These are phyloP conservation scores for Chaetodon trifascialis DNA, from an alignment of 2,113 vertebrate species.

Conservation along the genomic window DNA sequence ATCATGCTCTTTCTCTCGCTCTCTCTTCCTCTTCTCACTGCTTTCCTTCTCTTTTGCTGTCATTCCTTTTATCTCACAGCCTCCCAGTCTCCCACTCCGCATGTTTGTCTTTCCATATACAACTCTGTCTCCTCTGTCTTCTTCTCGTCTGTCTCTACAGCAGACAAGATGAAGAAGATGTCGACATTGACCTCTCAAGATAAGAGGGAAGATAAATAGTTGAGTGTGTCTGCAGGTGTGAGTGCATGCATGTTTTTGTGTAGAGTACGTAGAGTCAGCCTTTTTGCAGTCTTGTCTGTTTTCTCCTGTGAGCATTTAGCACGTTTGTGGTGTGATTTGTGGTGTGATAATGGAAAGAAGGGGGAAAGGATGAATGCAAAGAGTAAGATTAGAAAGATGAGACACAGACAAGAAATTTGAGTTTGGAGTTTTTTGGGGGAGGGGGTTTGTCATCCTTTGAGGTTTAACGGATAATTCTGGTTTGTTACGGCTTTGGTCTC, in stretches of 20 bases:
- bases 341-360: background rate
- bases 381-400: conserved; percentile 21
- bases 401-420: background rate
- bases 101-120: conserved; percentile 37
- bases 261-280: background rate
- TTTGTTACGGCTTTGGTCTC: background rate
- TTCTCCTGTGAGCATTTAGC: conserved; percentile 42
- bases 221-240: conserved; percentile 22
- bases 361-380: background rate
- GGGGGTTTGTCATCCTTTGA: background rate
- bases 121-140: conserved; percentile 4
- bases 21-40: background rate
- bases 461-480: background rate
- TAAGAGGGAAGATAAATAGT: conserved; percentile 58
- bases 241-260: conserved; percentile 17
- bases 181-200: conserved; percentile 55
- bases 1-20: conserved; percentile 19
- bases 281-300: conserved; percentile 52
- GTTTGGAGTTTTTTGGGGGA: no score
- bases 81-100: conserved; percentile 15
- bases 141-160: conserved; percentile 35
- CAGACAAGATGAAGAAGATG: conserved; percentile 65
- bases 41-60: conserved; percentile 20
- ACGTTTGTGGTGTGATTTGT: conserved; percentile 25
- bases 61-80: conserved; percentile 40